Percentiles rank a stretch among this genome's conserved stretches.
phyloP scores from a whole-genome alignment of 2,888 invertebrate species.

The Brachyptera risi region DNA sequence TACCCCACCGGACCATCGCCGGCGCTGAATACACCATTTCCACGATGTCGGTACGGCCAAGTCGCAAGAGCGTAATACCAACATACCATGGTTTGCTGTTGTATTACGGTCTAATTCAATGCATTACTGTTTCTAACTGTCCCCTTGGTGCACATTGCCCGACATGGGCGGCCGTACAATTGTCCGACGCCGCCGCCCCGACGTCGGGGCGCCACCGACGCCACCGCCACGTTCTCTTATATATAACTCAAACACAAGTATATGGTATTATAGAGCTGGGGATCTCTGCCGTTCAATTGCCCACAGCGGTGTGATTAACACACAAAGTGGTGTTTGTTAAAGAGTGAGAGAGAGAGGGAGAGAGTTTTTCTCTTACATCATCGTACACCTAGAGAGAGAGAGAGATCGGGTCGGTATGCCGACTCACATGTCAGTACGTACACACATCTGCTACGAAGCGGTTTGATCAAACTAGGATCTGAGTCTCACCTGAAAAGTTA shows the following conservation, averaged over 20 bases:
- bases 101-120: slow-evolving; percentile 58
- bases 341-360: slow-evolving; percentile 8
- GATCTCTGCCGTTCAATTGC: slow-evolving; percentile 29
- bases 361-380: too few species aligned
- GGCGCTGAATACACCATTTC: background rate
- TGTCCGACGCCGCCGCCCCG: slow-evolving; percentile 28
- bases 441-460: too few species aligned
- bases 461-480: too few species aligned
- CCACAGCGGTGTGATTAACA: slow-evolving; percentile 33
- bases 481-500: too few species aligned
- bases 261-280: slow-evolving; percentile 18
- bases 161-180: slow-evolving; percentile 40
- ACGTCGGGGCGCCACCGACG: slow-evolving; percentile 26
- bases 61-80: slow-evolving; percentile 29
- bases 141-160: slow-evolving; percentile 46
- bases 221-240: slow-evolving; percentile 14
- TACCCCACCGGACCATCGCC: slow-evolving; percentile 1
- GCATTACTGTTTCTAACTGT: slow-evolving; percentile 52
- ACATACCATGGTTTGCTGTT: slow-evolving; percentile 35
- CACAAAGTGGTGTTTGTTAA: slow-evolving; percentile 30
- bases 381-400: too few species aligned
- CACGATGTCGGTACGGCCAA: background rate
- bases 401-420: too few species aligned
- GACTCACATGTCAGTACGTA: too few species aligned
- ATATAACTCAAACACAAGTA: slow-evolving; percentile 21